These are phyloP conservation scores for Bucco capensis DNA, from an alignment of 2,113 vertebrate genomes.

Conservation along the genomic window DNA sequence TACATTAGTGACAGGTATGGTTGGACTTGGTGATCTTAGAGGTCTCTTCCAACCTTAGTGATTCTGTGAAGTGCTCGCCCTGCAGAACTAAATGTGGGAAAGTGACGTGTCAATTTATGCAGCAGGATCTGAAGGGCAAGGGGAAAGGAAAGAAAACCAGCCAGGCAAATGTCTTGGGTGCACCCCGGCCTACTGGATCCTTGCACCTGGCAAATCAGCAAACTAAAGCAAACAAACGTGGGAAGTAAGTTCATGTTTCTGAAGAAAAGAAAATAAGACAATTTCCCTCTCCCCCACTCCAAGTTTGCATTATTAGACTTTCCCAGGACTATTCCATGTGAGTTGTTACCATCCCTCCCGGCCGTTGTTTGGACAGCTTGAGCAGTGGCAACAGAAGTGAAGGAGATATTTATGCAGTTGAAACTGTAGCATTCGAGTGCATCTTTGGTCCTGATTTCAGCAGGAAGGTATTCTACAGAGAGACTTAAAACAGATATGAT, in stretches of 20 bases:
- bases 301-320: constrained; percentile 77
- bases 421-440: constrained; percentile 46
- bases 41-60: too few species aligned
- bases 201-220: constrained; percentile 74
- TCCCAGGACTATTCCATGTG: constrained; percentile 85
- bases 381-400: constrained; percentile 54
- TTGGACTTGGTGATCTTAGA: too few species aligned
- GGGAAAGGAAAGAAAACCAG: constrained; percentile 58
- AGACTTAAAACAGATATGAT: not conserved
- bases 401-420: constrained; percentile 74
- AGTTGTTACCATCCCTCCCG: constrained; percentile 74
- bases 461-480: not conserved
- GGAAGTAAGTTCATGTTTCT: constrained; percentile 80
- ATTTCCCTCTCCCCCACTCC: constrained; percentile 73
- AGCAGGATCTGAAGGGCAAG: constrained; percentile 38
- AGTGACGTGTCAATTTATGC: constrained; percentile 67
- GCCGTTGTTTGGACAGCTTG: constrained; percentile 92
- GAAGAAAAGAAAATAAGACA: constrained; percentile 79
- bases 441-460: constrained; percentile 47
- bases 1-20: too few species aligned
- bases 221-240: constrained; percentile 78
- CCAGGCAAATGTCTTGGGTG: constrained; percentile 63
- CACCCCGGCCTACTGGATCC: constrained; percentile 41
- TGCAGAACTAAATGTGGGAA: constrained; percentile 56
- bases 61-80: not conserved